Base-by-base conservation (phyloP, 1,140 invertebrate genomes). In the Pogonognathellus flavescens region DNA sequence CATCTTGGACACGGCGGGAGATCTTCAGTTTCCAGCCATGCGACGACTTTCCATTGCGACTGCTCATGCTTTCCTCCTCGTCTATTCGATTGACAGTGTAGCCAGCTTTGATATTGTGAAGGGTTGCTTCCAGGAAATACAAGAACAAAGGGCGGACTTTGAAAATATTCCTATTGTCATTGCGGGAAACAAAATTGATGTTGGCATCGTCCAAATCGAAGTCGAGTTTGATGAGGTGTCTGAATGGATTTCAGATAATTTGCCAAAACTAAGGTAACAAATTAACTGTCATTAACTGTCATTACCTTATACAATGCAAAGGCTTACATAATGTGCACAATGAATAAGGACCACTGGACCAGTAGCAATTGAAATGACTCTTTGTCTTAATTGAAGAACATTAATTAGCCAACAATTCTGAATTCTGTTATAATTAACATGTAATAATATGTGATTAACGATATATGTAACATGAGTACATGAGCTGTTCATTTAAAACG, bases 51-150 rank as follows among this genome's bases (percentile, higher is more conserved):
- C 95, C 88, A 97, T 98, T 88, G 95, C 96, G 1, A 97, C 95
- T 5, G 96, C 96, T 7, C 94, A 96, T 90, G 97, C 96, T 10
- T 98, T 98, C 90, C 93, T 97, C 55, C 92, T 98, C 18, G 96
- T 97, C 11, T 98, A 97, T 90, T 94, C 95, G 14, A 93, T 96
- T n/a, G 95, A 95, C 20, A 94, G 94, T 66, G 91, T 92, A 84
- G 91, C 85, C 62, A 83, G 81, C n/a, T 86, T 86, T 55, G 82
- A 83, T 8, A 57, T 72, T 0, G 22, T 86, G 13, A 86, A 86
- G 50, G 66, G 52, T 11, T 86, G 85, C 55, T 86, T 86, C 70
- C 90, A 91, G 82, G 92, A 92, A 88, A 92, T 93, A 66, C 91
- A 91, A 76, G 92, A 92, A 86, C 90, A 91, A 59, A 88, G 92